These are phyloP conservation scores for Masticophis lateralis DNA, from an alignment of 2,797 vertebrate species.

Conservation along the genomic window DNA sequence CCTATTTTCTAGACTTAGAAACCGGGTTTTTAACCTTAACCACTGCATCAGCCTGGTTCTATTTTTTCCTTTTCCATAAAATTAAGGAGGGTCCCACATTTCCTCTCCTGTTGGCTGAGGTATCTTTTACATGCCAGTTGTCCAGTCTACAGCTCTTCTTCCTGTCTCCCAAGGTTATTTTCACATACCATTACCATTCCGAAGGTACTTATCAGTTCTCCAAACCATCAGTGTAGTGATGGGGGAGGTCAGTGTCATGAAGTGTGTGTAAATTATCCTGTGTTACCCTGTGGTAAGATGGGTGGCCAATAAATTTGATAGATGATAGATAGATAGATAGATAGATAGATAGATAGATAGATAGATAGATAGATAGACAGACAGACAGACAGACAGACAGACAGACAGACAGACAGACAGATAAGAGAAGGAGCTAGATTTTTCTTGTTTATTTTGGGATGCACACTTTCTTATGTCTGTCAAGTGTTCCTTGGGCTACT, in stretches of 20 bases:
- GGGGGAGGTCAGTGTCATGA: not conserved
- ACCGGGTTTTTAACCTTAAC: not conserved
- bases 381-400: no score
- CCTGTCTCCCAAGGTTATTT: not conserved
- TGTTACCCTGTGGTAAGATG: no score
- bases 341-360: no score
- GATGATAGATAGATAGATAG: no score
- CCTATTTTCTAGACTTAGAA: not conserved
- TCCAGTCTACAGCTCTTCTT: not conserved
- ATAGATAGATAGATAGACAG: accelerated
- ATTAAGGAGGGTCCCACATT: not conserved
- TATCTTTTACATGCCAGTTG: not conserved
- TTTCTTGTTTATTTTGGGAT: not conserved
- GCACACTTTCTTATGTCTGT: not conserved
- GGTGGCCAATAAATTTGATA: not conserved
- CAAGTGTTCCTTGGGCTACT: not conserved
- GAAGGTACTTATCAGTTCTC: not conserved
- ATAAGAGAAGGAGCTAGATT: not conserved
- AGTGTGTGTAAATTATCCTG: not conserved
- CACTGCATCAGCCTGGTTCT: not conserved
- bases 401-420: accelerated
- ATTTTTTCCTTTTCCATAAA: not conserved
- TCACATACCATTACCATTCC: not conserved
- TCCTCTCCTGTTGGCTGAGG: not conserved
- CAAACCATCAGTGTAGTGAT: no score